Percentiles rank a stretch among this genome's conserved stretches.
phyloP scores from a whole-genome alignment of 2,113 vertebrate species.

The Oncorhynchus keta region DNA sequence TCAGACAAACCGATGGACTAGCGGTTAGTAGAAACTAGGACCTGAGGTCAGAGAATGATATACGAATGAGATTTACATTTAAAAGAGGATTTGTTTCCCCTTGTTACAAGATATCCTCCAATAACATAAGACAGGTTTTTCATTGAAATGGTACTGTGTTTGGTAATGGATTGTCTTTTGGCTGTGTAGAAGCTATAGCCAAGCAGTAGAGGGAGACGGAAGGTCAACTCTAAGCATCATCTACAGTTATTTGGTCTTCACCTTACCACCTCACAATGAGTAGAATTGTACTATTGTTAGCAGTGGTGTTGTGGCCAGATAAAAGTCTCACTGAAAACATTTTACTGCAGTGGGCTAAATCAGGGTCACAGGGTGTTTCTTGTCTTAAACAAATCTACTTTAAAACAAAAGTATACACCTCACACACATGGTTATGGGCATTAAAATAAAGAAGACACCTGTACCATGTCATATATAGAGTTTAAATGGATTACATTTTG shows the following conservation, averaged over 20 bases:
- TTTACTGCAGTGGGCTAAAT: not conserved
- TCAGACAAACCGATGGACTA: conserved; percentile 65
- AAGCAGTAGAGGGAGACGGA: too few relatives aligned
- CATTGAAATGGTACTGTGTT: too few relatives aligned
- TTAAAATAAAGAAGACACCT: too few relatives aligned
- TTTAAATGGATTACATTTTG: too few relatives aligned
- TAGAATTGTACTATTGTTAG: not conserved
- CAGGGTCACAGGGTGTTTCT: too few relatives aligned
- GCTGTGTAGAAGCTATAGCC: too few relatives aligned
- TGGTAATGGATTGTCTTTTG: too few relatives aligned
- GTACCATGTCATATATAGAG: too few relatives aligned
- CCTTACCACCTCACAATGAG: not conserved
- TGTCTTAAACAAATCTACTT: too few relatives aligned
- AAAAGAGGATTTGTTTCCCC: conserved; percentile 35
- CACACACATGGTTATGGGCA: too few relatives aligned
- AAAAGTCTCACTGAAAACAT: not conserved
- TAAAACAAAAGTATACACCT: too few relatives aligned
- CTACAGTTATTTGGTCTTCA: not conserved
- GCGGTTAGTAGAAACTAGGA: conserved; percentile 54
- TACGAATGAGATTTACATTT: conserved; percentile 48
- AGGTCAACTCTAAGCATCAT: not conserved
- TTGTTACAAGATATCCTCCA: conserved; percentile 37
- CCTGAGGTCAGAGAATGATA: conserved; percentile 53
- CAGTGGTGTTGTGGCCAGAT: not conserved
- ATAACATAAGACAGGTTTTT: not conserved